Conservation (phyloP, 2,888 invertebrate genomes). For the Brachyopa scutellaris region DNA sequence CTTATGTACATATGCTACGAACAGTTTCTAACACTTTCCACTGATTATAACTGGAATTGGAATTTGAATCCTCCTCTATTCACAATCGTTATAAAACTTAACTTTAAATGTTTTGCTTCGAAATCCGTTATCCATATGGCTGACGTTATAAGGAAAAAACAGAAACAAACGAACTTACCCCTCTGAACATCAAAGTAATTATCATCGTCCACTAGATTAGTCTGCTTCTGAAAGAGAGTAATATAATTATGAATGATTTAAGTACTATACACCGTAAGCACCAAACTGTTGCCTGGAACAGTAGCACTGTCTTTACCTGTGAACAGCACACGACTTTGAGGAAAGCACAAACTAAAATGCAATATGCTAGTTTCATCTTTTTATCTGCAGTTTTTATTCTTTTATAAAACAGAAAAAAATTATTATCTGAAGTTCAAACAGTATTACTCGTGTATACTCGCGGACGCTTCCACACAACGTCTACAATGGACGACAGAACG, state of each 20-base stretch:
- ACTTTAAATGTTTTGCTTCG: too few species aligned
- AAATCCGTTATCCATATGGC: constrained; percentile 44
- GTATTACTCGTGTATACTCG: constrained; percentile 26
- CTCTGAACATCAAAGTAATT: constrained; percentile 62
- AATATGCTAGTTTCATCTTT: constrained; percentile 62
- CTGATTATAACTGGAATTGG: too few species aligned
- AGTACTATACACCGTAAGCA: not conserved
- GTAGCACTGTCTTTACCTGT: constrained; percentile 37
- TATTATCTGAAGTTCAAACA: constrained; percentile 61
- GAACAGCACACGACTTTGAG: constrained; percentile 53
- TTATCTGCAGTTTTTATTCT: not conserved
- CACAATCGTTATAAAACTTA: too few species aligned
- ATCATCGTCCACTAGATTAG: constrained; percentile 46
- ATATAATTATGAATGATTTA: not conserved
- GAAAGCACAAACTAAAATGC: constrained; percentile 55
- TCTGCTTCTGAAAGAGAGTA: constrained; percentile 40
- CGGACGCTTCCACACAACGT: constrained; percentile 34
- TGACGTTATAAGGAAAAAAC: not conserved
- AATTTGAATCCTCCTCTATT: too few species aligned
- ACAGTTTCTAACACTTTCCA: too few species aligned
- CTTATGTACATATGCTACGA: too few species aligned
- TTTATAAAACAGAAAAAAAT: constrained; percentile 5
- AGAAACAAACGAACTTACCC: constrained; percentile 31
- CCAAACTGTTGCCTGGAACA: not conserved
- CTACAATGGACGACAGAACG: constrained; percentile 52